phyloP scores from a whole-genome alignment of 2,797 vertebrate species.

The Scolopax bukidnonensis region DNA sequence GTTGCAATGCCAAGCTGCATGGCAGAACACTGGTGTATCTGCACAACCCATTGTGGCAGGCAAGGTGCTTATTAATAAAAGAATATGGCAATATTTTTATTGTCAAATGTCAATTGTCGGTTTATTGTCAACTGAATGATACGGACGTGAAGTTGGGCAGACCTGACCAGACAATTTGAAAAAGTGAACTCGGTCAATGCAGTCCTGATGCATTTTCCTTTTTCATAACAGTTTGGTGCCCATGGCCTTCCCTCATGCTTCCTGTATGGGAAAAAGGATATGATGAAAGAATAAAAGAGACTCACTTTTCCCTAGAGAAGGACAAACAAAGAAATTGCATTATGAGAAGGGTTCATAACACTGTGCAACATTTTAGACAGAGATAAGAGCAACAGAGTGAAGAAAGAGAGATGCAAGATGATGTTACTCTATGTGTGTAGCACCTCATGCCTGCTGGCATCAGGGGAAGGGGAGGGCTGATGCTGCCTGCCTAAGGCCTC shows the following conservation, averaged over 20 bases:
- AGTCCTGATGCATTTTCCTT: fast-evolving
- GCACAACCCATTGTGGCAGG: background rate
- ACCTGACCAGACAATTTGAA: background rate
- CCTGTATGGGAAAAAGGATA: background rate
- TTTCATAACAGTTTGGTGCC: background rate
- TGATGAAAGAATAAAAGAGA: background rate
- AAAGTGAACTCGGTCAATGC: background rate
- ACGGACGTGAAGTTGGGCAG: background rate
- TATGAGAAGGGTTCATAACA: background rate
- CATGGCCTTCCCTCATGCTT: background rate
- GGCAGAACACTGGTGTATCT: background rate
- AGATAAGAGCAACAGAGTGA: background rate
- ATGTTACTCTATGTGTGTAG: background rate
- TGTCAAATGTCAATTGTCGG: too few species aligned
- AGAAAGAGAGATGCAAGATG: background rate
- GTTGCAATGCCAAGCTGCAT: background rate
- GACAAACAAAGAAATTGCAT: background rate
- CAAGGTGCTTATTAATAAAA: background rate
- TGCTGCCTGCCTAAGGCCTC: background rate
- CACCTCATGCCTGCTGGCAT: background rate
- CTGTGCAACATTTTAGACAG: background rate
- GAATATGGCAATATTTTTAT: background rate
- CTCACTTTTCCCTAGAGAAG: background rate
- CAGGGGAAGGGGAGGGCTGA: background rate
- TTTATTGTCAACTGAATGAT: background rate